These are phyloP conservation scores for Paratilapia polleni DNA, from an alignment of 2,113 vertebrate species.

Conservation along the genomic window DNA sequence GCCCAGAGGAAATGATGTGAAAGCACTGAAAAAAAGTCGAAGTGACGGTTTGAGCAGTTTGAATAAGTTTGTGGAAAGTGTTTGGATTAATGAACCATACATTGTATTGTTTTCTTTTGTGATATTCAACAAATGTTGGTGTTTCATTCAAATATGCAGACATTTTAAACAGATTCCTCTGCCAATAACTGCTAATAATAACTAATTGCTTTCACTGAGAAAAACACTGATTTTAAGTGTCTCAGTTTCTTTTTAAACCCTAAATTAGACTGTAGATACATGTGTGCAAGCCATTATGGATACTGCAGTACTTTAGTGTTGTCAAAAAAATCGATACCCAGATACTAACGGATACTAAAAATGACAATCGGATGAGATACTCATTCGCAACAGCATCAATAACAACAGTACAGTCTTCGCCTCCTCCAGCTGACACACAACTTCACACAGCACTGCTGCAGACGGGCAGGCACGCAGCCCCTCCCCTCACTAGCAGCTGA, in stretches of 20 bases:
- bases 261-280: background rate
- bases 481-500: no score
- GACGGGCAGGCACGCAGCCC: no score
- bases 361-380: no score
- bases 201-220: background rate
- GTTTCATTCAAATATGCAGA: background rate
- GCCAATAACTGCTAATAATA: background rate
- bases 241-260: background rate
- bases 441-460: no score
- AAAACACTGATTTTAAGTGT: background rate
- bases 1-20: background rate
- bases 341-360: background rate
- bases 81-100: background rate
- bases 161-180: background rate
- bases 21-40: fast-evolving
- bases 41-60: background rate
- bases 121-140: background rate
- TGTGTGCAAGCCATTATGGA: background rate
- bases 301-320: background rate
- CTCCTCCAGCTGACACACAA: no score
- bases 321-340: background rate
- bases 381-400: no score
- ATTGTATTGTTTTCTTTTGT: background rate
- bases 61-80: background rate
- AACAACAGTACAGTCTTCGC: no score